Evolutionary conservation across 1,140 invertebrate species (phyloP), one percentile per base, ranked within the genome.

Genomic region (Venustaconcha ellipsiformis): DNA sequence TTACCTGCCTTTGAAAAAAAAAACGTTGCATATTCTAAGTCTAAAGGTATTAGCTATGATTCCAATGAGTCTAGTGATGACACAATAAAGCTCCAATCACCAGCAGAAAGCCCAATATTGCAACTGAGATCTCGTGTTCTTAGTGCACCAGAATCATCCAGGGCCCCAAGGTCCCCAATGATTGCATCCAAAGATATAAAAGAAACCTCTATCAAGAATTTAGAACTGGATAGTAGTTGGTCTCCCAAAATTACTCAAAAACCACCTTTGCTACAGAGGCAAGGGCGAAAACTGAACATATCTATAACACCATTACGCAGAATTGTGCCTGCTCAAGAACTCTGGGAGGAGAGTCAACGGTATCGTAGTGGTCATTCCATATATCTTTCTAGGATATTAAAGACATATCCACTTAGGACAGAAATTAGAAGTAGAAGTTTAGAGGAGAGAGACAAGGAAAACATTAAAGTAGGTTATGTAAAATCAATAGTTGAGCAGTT

Each of bases 281-380:
- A 70, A 67, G 66, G 72, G 14, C 65, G 65, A 71, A 71, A 65
- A 48, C 30, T 71, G 57, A 64, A 76, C 67, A 65, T 72, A 58
- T 65, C 75, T 30, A 65, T 72, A 69, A 76, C 72, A 71, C 75
- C 75, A 71, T 30, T 72, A 13, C 78, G 79, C 37, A 76, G 83
- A 58, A 81, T 88, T 48, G 84, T 86, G 77, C 87, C 87, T 55
- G 87, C 87, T 48, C 83, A 86, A 37, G 87, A 88, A 67, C 83
- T 88, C 6, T 75, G 87, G 59, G 79, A 88, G 48, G 87, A 88
- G 62, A 86, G 85, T 70, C 84, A 86, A 74, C 81, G 85, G 30
- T 88, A 86, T 70, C 74, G 84, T 67, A 85, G 83, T 73, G 85
- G 86, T 20, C 85, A 86, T 71, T 83, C 84, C 30, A 80, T 84